Base-by-base conservation (phyloP, 2,888 invertebrate species). In the Drosophila heteroneura region DNA sequence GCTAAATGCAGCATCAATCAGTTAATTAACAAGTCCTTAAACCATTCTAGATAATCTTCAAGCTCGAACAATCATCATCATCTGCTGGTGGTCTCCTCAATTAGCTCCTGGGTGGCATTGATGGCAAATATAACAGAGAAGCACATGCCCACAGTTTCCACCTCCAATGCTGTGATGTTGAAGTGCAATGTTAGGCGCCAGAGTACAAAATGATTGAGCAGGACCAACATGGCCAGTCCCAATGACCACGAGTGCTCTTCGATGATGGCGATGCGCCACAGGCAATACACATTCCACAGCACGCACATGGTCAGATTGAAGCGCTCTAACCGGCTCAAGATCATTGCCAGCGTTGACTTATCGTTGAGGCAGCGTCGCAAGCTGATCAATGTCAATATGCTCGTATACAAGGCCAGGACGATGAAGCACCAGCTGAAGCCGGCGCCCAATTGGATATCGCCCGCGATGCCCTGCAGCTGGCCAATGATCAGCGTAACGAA, bases 121-220 rank as follows among this genome's bases (percentile, higher is more conserved):
- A 87, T 69, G 19, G 89, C 87, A 53, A 87, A 87, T 30, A 87
- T 79, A 0, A 90, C 62, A 1, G 77, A 74, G 64, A 87, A 87
- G 56, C 91, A 87, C 87, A 87, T 89, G 54, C 87, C 87, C 28
- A 87, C 90, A 1, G 87, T 90, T 63, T 76, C 73, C 9, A 87
- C 70, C 68, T 87, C 87, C 52, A 83, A 62, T 0, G 74, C 37
- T 10, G 83, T 79, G 35, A 87, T 87, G 35, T 83, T 87, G 22
- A 70, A 87, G 51, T 81, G 74, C 44, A 85, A 35, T 3, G 84
- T 73, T 3, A 91, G 59, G 7, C 90, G 87, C 90, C 91, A 90
- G 16, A 87, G 67, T 5, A 87, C 67, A 60, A 90, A 88, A 35
- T 91, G 86, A 56, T 87, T 87, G 1, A 87, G 72, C 32, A 91